A percentile compares a stretch with the other conserved stretches of the same genome.
Conservation (phyloP, 2,113 vertebrate species). For the Gnathonemus longibarbis region DNA sequence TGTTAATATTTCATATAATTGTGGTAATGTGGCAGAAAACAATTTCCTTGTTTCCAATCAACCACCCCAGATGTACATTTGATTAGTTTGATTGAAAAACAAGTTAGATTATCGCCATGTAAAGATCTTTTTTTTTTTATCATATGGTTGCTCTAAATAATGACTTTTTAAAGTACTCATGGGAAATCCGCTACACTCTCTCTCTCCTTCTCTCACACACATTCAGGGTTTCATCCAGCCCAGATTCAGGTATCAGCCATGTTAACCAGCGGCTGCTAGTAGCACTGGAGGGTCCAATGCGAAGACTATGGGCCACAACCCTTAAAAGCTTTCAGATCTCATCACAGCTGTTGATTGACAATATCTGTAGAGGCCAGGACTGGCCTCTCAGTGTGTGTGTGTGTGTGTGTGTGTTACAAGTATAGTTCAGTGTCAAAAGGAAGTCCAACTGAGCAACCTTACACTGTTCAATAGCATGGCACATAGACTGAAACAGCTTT, state of each 20-base stretch:
- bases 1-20: slow-evolving; percentile 1
- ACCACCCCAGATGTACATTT: background rate
- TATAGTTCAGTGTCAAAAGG: background rate
- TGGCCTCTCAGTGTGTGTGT: background rate
- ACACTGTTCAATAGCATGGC: background rate
- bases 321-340: background rate
- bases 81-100: background rate
- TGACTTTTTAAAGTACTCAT: background rate
- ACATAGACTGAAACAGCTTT: too few relatives aligned
- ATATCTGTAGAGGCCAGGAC: background rate
- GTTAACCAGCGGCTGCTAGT: slow-evolving; percentile 56
- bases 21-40: background rate
- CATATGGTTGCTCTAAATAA: background rate
- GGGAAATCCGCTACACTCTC: background rate
- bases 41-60: slow-evolving; percentile 4
- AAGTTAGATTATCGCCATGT: background rate
- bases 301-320: slow-evolving; percentile 28
- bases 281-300: slow-evolving; percentile 39
- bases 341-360: background rate
- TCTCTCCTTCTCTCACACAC: too few relatives aligned
- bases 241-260: slow-evolving; percentile 44
- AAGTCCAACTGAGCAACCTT: background rate
- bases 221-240: slow-evolving; percentile 30
- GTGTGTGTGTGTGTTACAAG: background rate
- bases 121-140: background rate